Base-by-base conservation (phyloP, 2,113 vertebrate species). In the Mustelus asterias region DNA sequence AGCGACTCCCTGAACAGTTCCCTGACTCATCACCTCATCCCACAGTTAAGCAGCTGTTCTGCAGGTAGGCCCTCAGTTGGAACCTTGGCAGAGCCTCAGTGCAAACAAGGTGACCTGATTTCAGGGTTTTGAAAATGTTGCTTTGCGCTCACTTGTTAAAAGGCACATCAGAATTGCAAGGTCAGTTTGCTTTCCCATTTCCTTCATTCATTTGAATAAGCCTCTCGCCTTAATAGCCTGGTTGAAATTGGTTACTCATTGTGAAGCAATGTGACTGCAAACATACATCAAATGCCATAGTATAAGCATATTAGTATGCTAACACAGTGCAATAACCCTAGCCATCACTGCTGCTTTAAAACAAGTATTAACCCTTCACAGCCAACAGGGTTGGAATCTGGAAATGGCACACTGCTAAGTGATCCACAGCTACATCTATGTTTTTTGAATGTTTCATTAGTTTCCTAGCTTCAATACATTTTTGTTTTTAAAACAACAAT, bases 121-220 rank as follows among this genome's bases (percentile, higher is more conserved):
- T 65, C 60, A 93, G 18, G 60, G 20, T 22, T 37, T 93, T 93
- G 89, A 65, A 93, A 65, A 16, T 37, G 33, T 93, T 93, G 58
- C 89, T 65, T 93, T 65, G 7, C 2, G 37, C 33, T 67, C 2
- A 37, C 18, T 60, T 65, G 89, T 16, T 89, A 41, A 92, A 63
- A 93, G 60, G 33, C n/a, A 65, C 89, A 93, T 24, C 89, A 93
- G 89, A 92, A 92, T 92, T 37, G 58, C 60, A 65, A 93, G 16
- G 33, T 37, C 18, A 33, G 63, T 22, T 65, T 93, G 14, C 16
- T 22, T 7, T 93, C n/a, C 37, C 16, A 92, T 18, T 65, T 37
- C 33, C 60, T 37, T 92, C 63, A 58, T 65, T 93, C 63, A 20
- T 93, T 8, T 93, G 86, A 89, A 89, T 54, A 89, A 58, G 26